phyloP scores from a whole-genome alignment of 2,113 vertebrate genomes.

The Tautogolabrus adspersus region DNA sequence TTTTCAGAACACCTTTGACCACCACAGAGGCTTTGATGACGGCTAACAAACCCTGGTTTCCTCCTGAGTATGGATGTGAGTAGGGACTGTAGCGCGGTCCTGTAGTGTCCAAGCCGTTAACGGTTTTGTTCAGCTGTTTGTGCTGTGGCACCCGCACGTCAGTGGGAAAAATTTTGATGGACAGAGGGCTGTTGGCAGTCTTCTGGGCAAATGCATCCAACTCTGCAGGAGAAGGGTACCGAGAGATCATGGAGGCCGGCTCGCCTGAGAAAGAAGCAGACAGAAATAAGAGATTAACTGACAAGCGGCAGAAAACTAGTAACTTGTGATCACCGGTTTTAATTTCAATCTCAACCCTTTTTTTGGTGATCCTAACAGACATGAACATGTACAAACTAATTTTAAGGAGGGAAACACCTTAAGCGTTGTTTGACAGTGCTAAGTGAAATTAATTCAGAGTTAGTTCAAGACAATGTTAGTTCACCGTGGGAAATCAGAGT shows the following conservation, averaged over 20 bases:
- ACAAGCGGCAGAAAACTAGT: not conserved
- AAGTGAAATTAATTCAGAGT: constrained; percentile 75
- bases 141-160: constrained; percentile 97
- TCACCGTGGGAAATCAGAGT: constrained; percentile 71
- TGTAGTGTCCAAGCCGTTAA: constrained; percentile 95
- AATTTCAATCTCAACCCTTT: constrained; percentile 34
- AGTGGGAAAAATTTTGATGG: constrained; percentile 97
- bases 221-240: constrained; percentile 95
- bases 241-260: constrained; percentile 82
- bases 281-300: constrained; percentile 22
- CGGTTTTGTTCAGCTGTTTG: constrained; percentile 94
- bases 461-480: constrained; percentile 68
- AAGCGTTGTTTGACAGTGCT: constrained; percentile 61
- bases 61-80: constrained; percentile 82
- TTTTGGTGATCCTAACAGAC: constrained; percentile 40
- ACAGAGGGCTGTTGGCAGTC: constrained; percentile 92
- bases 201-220: constrained; percentile 97
- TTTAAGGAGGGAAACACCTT: constrained; percentile 63
- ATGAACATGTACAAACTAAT: constrained; percentile 68
- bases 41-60: constrained; percentile 92
- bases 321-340: not conserved
- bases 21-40: constrained; percentile 86
- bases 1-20: constrained; percentile 89
- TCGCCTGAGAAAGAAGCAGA: constrained; percentile 84
- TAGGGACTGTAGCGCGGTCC: constrained; percentile 91